Base-by-base conservation (phyloP, 2,797 vertebrate species). In the Enoplosus armatus region DNA sequence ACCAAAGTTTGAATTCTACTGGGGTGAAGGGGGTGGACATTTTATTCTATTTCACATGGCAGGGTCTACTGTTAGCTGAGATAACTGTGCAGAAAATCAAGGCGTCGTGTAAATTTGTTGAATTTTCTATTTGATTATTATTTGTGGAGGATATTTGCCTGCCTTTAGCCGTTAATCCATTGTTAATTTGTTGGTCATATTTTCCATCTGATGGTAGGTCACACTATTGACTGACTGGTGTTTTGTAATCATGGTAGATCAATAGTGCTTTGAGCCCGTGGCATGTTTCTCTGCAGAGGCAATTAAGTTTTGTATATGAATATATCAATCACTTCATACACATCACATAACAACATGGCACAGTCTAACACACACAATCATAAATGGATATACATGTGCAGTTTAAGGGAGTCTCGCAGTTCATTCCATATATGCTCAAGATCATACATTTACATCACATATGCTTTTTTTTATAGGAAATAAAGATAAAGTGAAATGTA, bases 161-260 rank as follows among this genome's bases (percentile, higher is more conserved):
- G 10, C 29, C 24, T 67, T 50, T 1, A 33, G 7, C 31, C 20
- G 16, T n/a, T 1, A 22, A 59, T 26, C 22, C 47, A 2, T 47
- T 56, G 5, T 16, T 47, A 53, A 56, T 61, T 31, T 22, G n/a
- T 10, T 60, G 31, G n/a, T 31, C 45, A 54, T 56, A 43, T 79
- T 77, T 73, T 65, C 69, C 29, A 69, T 77, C 31, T 58, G 14
- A 61, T 27, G 15, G 22, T 10, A 60, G 35, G 61, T 71, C 54
- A 53, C 35, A 41, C 26, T 77, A 68, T 75, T 48, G 66, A 68
- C 58, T 56, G 37, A 62, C 59, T 14, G 24, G 14, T 72, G 66
- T 71, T 77, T 65, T 74, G 65, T 77, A 60, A 80, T 77, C 60
- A 71, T 18, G 72, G 31, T 16, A 11, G 69, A 70, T 73, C 72